phyloP scores from a whole-genome alignment of 2,113 vertebrate species.

The Brachyhypopomus occidentalis region DNA sequence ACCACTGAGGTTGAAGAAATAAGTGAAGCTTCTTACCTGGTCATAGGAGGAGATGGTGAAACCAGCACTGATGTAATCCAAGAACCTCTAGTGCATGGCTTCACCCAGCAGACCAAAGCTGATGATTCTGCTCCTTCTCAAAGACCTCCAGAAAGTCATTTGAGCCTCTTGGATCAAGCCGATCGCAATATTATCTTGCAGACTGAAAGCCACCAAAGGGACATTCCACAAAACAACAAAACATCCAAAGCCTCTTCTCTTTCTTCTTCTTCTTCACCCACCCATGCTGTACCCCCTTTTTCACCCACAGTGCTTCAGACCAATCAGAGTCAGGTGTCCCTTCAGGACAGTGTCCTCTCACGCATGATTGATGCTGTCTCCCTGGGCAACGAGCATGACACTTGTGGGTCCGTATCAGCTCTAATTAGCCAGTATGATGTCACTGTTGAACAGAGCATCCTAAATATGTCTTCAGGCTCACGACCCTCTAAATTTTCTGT shows the following conservation, averaged over 20 bases:
- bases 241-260: slow-evolving; percentile 60
- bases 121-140: slow-evolving; percentile 26
- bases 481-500: background rate
- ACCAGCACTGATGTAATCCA: slow-evolving; percentile 58
- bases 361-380: slow-evolving; percentile 88
- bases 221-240: slow-evolving; percentile 61
- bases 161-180: slow-evolving; percentile 24
- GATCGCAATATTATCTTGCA: slow-evolving; percentile 15
- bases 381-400: slow-evolving; percentile 76
- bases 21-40: slow-evolving; percentile 67
- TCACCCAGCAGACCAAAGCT: slow-evolving; percentile 46
- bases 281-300: slow-evolving; percentile 52
- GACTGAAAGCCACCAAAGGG: slow-evolving; percentile 36
- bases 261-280: slow-evolving; percentile 59
- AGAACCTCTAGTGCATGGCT: slow-evolving; percentile 53
- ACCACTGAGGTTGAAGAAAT: slow-evolving; percentile 48
- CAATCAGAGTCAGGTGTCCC: slow-evolving; percentile 63
- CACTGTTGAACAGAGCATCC: slow-evolving; percentile 67
- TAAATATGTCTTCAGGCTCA: slow-evolving; percentile 25
- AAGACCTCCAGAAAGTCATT: slow-evolving; percentile 27
- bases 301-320: slow-evolving; percentile 52
- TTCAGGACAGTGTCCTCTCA: slow-evolving; percentile 86
- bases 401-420: slow-evolving; percentile 82
- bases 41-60: slow-evolving; percentile 60
- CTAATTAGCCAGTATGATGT: slow-evolving; percentile 83